phyloP scores from a whole-genome alignment of 2,113 vertebrate genomes.

The Heterotis niloticus region DNA sequence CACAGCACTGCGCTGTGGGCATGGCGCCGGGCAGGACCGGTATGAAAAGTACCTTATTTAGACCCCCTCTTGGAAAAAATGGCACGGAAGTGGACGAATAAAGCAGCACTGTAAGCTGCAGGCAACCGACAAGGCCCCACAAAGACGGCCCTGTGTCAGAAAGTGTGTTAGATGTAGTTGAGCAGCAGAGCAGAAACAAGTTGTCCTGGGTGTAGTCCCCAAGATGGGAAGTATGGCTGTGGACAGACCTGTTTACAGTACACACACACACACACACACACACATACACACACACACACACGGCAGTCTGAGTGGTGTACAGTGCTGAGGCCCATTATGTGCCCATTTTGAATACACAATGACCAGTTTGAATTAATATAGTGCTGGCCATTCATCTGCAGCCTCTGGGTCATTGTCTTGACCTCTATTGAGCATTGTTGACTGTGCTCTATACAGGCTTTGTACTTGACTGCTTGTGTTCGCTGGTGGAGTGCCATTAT shows the following conservation, averaged over 20 bases:
- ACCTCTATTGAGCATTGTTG: constrained; percentile 50
- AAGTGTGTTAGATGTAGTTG: background rate
- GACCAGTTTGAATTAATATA: constrained; percentile 43
- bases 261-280: background rate
- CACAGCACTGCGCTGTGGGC: too few relatives aligned
- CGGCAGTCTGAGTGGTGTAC: constrained; percentile 4
- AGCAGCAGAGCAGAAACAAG: background rate
- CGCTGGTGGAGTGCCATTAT: constrained; percentile 39
- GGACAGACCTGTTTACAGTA: constrained; percentile 4
- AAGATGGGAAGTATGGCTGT: background rate
- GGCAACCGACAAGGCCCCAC: constrained; percentile 31
- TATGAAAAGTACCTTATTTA: constrained; percentile 21
- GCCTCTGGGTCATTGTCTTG: constrained; percentile 52
- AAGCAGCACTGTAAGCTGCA: background rate
- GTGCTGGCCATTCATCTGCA: constrained; percentile 44
- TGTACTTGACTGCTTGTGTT: constrained; percentile 53
- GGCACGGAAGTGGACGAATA: background rate
- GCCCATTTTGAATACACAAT: background rate
- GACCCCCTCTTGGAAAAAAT: constrained; percentile 47
- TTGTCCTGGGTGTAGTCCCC: background rate
- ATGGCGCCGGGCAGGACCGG: background rate
- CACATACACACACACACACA: background rate
- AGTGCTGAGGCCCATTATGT: constrained; percentile 17
- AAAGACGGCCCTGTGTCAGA: constrained; percentile 45
- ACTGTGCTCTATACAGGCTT: constrained; percentile 49